Evolutionary conservation across 1,140 invertebrate genomes (phyloP), one percentile per base, ranked within the genome.

Genomic region (Asobara japonica): DNA sequence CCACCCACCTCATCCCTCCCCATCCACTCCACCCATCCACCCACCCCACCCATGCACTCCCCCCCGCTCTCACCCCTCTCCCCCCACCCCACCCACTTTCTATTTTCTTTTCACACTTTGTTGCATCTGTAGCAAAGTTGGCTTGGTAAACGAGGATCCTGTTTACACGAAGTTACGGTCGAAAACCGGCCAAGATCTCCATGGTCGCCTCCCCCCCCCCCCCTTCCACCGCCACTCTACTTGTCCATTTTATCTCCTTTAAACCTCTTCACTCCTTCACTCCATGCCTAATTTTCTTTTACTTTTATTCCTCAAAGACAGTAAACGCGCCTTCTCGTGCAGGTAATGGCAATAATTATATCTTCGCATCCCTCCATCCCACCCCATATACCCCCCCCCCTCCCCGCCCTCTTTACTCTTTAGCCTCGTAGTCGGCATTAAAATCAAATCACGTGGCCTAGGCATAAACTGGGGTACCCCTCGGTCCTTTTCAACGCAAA

Each of bases 321-420:
- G 80, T 83, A 83, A 84, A 83, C 74, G 78, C 79, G 77, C 78
- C 76, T 77, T 83, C 77, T 83, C 81, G 83, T 83, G 79, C 79
- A 82, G 80, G 62, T 83, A 84, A 84, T 84, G 77, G 76, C 79
- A 79, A 83, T 81, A 83, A 84, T 83, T 83, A 84, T 78, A 62
- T 56, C 51, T 56, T 22, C 10, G 48, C 30, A n/a, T 33, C 51
- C n/a, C 51, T 41, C 64, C 60, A 18, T 41, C 51, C 16, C 48
- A n/a, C 33, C 33, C 38, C 33, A 16, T 69, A 30, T 61, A 7
- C 41, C 20, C 22, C 48, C 45, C 25, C 45, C 56, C 61, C 68
- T 20, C 69, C 30, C 38, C 45, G n/a, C 48, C 61, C 45, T 29
- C 36, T 69, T 33, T 56, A 10, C 22, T 56, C 25, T 30, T 29